These are phyloP conservation scores for Papilio glaucus DNA, from an alignment of 1,140 invertebrate species.

Conservation along the genomic window DNA sequence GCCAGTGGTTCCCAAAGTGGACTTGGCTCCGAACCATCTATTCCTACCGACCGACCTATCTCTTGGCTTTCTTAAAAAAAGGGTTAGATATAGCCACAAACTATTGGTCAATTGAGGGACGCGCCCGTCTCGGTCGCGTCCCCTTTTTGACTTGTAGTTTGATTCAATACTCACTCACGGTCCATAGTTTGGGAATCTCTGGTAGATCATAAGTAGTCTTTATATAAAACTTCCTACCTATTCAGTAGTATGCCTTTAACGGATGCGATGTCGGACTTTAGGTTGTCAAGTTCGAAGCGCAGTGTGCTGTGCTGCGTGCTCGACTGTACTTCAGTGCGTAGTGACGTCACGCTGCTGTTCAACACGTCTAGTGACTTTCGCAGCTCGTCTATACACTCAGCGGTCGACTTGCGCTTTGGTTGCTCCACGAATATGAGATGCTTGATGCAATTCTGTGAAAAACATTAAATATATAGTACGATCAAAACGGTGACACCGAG, in stretches of 20 bases:
- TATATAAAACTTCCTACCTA: conserved; percentile 81
- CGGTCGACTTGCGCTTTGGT: conserved; percentile 85
- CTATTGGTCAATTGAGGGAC: too few relatives aligned
- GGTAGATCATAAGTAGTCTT: too few relatives aligned
- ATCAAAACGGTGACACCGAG: too few relatives aligned
- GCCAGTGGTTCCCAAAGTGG: too few relatives aligned
- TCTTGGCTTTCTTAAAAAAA: too few relatives aligned
- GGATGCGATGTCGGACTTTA: conserved; percentile 90
- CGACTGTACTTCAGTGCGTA: conserved; percentile 63
- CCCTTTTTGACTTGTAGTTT: too few relatives aligned
- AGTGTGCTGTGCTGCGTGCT: conserved; percentile 78
- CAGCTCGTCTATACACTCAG: conserved; percentile 86
- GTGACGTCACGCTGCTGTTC: conserved; percentile 77
- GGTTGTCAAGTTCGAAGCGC: conserved; percentile 86
- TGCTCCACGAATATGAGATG: conserved; percentile 86
- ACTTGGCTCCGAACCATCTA: too few relatives aligned
- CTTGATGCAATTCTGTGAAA: conserved; percentile 86
- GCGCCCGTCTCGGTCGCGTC: too few relatives aligned
- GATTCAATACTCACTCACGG: too few relatives aligned
- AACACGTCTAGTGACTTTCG: conserved; percentile 86
- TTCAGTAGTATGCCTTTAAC: conserved; percentile 90
- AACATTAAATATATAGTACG: too few relatives aligned
- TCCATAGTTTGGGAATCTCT: neutral
- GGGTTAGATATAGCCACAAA: too few relatives aligned
- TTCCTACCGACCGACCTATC: too few relatives aligned